Percentiles rank a stretch among this genome's conserved stretches.
Conservation (phyloP, 1,140 invertebrate genomes). For the Drosophila suzukii region DNA sequence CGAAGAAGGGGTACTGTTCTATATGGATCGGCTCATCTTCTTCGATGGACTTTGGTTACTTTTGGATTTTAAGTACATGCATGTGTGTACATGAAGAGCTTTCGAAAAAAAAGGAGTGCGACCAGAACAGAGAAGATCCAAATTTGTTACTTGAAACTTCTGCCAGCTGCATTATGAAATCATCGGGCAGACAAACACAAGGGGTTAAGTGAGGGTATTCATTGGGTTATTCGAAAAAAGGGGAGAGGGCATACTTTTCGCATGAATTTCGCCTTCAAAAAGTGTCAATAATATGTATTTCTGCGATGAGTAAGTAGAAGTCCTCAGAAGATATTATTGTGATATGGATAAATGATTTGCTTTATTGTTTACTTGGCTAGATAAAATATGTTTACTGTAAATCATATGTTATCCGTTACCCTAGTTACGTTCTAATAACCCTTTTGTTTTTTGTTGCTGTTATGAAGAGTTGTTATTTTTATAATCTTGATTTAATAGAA, state of each 20-base stretch:
- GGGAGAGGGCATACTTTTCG: background rate
- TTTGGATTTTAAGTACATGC: constrained; percentile 21
- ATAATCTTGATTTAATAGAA: too few relatives aligned
- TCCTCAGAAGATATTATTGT: background rate
- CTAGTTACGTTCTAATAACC: too few relatives aligned
- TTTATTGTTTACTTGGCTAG: too few relatives aligned
- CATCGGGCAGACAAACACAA: constrained; percentile 28
- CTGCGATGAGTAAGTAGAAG: background rate
- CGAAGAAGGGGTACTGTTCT: constrained; percentile 7
- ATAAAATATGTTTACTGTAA: too few relatives aligned
- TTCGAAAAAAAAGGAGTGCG: constrained; percentile 1
- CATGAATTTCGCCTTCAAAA: background rate
- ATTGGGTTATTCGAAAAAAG: background rate
- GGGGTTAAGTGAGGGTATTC: constrained; percentile 8
- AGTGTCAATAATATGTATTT: background rate
- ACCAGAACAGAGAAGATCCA: constrained; percentile 1
- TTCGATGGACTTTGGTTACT: constrained; percentile 13
- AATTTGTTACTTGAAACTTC: constrained; percentile 59
- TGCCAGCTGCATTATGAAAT: constrained; percentile 73
- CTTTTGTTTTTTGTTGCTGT: too few relatives aligned
- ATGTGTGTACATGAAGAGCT: constrained; percentile 31
- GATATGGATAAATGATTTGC: background rate
- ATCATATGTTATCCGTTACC: too few relatives aligned
- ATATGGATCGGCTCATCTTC: background rate
- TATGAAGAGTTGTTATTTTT: too few relatives aligned